Evolutionary conservation across 1,140 invertebrate species (phyloP), one percentile per base, ranked within the genome.

Genomic region (Meloidogyne floridensis): DNA sequence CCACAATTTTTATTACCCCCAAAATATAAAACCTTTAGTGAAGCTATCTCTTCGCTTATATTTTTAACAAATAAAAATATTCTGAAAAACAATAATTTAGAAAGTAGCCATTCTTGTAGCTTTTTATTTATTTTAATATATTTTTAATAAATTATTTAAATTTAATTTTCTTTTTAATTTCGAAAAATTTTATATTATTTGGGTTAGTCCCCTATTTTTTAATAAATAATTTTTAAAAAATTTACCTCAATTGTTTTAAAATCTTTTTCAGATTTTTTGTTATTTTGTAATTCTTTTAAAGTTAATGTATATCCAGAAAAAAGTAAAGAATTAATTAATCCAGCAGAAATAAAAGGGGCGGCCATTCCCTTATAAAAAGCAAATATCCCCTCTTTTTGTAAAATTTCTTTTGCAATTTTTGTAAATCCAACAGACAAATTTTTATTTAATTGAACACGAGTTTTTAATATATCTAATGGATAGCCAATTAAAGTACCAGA

Each of bases 301-400:
- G 72, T 74, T 47, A 74, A 47, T 47, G 72, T 74, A 54, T 74
- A 74, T 47, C 72, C 72, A 18, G 72, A 47, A 13, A 74, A 74
- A 5, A 74, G 72, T 15, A 74, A 54, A n/a, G 72, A 15, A 54
- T 74, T 74, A 47, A 74, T 47, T 51, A 74, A 18, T 20, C 72
- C 72, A 18, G 72, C n/a, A 54, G 43, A 18, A 18, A 74, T n/a
- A 32, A 74, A 74, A n/a, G 72, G 72, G 15, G 18, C 72, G 7
- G 72, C 2, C 72, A 74, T 47, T 51, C 72, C 72, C 6, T 18
- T 47, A 74, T 74, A 74, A 13, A 74, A 54, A 7, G 18, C 15
- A 15, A 18, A 54, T 15, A 32, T 10, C 72, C 59, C 59, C 59
- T 65, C 59, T 65, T 65, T 65, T 65, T 65, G 2, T n/a, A 74